A percentile compares a stretch with the other conserved stretches of the same genome.
Evolutionary conservation across 2,797 vertebrate genomes (phyloP).

Genomic region (Semotilus atromaculatus): DNA sequence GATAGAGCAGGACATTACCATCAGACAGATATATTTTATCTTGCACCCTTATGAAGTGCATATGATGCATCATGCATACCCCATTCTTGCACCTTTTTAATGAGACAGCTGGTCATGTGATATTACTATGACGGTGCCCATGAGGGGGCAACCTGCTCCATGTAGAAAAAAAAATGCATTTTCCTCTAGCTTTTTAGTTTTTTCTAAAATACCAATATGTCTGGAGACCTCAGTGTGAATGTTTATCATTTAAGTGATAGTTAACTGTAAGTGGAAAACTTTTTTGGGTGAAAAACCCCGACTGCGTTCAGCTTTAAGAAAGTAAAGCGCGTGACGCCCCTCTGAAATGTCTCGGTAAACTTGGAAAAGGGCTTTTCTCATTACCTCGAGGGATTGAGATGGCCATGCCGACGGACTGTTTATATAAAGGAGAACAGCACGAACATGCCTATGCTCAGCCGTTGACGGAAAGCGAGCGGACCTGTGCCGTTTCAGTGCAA

Average conservation of each 20-base stretch:
- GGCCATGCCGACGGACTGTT: slow-evolving; percentile 30
- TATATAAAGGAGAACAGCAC: slow-evolving; percentile 47
- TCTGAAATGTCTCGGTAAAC: slow-evolving; percentile 32
- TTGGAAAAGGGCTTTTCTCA: slow-evolving; percentile 35
- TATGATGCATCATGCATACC: too few species aligned
- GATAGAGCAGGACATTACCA: background rate
- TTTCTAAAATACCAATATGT: background rate
- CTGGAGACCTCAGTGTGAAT: background rate
- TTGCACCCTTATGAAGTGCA: background rate
- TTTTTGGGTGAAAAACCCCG: background rate
- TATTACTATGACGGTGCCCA: background rate
- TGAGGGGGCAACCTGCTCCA: background rate
- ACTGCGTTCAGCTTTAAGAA: slow-evolving; percentile 30
- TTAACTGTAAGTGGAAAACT: background rate
- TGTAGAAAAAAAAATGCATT: background rate
- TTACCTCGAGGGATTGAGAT: slow-evolving; percentile 44
- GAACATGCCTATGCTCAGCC: slow-evolving; percentile 24
- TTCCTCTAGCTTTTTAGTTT: background rate
- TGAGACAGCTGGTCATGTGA: background rate
- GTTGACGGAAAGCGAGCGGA: slow-evolving; percentile 39
- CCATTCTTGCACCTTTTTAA: background rate
- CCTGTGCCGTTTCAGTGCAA: background rate
- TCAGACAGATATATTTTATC: background rate
- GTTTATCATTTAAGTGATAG: background rate
- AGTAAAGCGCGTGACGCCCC: slow-evolving; percentile 13